Evolutionary conservation across 1,140 invertebrate species (phyloP).

Genomic region (Drosophila lowei): DNA sequence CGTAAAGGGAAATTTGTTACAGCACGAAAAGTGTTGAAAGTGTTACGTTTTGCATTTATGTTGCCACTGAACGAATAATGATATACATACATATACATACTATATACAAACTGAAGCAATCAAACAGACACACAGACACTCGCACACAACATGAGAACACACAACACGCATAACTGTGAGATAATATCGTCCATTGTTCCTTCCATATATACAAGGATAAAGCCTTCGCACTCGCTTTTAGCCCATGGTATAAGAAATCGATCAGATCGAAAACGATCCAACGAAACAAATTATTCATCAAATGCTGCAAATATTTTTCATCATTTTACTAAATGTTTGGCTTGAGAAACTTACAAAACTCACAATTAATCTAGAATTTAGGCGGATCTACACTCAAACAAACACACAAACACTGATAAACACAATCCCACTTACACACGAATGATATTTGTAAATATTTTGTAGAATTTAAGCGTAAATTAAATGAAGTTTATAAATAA

Average conservation of each 20-base stretch:
- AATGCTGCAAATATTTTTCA: conserved; percentile 23
- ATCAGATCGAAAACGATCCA: conserved; percentile 13
- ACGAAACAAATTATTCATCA: conserved; percentile 42
- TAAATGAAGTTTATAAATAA: conserved; percentile 41
- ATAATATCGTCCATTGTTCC: conserved; percentile 77
- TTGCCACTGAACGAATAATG: conserved; percentile 57
- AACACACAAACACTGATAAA: conserved; percentile 10
- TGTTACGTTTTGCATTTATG: conserved; percentile 69
- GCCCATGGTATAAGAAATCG: conserved; percentile 36
- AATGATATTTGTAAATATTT: conserved; percentile 73
- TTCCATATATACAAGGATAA: conserved; percentile 65
- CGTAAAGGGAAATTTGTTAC: conserved; percentile 53
- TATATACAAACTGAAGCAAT: conserved; percentile 7
- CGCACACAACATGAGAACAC: conserved; percentile 33
- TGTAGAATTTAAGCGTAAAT: conserved; percentile 66
- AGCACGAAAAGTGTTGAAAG: conserved; percentile 37
- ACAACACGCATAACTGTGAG: conserved; percentile 60
- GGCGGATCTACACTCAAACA: conserved; percentile 18
- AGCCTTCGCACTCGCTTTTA: conserved; percentile 67
- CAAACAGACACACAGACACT: conserved; percentile 21
- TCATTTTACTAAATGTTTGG: conserved; percentile 32
- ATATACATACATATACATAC: conserved; percentile 15
- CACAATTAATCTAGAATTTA: conserved; percentile 20
- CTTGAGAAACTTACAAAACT: conserved; percentile 27
- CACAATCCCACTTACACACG: not conserved